Evolutionary conservation across 2,888 invertebrate genomes (phyloP).

Genomic region (Encarsia formosa): DNA sequence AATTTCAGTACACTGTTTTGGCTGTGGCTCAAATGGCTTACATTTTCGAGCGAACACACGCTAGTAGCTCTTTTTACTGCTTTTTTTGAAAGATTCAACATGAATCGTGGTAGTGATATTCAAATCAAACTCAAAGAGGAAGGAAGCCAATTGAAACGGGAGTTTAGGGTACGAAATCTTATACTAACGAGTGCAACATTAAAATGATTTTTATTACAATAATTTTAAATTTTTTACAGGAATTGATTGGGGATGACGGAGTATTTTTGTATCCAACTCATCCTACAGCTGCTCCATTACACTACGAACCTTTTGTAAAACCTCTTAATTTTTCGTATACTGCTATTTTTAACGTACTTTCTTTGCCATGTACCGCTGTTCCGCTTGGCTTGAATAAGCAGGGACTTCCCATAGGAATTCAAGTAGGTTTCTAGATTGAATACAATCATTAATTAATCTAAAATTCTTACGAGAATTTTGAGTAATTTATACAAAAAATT

Average conservation of each 20-base stretch:
- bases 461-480: background rate
- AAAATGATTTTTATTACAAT: background rate
- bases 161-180: constrained; percentile 52
- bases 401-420: constrained; percentile 84
- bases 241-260: constrained; percentile 78
- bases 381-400: constrained; percentile 79
- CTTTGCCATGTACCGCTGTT: constrained; percentile 79
- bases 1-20: constrained; percentile 60
- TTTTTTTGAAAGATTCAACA: constrained; percentile 62
- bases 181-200: background rate
- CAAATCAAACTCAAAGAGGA: constrained; percentile 60
- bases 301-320: constrained; percentile 77
- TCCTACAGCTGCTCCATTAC: constrained; percentile 84
- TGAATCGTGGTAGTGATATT: constrained; percentile 57
- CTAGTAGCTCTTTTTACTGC: constrained; percentile 73
- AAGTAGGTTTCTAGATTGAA: constrained; percentile 54
- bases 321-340: constrained; percentile 86
- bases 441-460: too few relatives aligned
- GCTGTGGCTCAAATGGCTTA: constrained; percentile 71
- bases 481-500: background rate
- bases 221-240: constrained; percentile 39
- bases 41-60: constrained; percentile 77
- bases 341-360: constrained; percentile 80
- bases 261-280: constrained; percentile 86
- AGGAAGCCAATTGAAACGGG: constrained; percentile 60